Evolutionary conservation across 2,888 invertebrate genomes (phyloP).

Genomic region (Hydrotaea diabolus): DNA sequence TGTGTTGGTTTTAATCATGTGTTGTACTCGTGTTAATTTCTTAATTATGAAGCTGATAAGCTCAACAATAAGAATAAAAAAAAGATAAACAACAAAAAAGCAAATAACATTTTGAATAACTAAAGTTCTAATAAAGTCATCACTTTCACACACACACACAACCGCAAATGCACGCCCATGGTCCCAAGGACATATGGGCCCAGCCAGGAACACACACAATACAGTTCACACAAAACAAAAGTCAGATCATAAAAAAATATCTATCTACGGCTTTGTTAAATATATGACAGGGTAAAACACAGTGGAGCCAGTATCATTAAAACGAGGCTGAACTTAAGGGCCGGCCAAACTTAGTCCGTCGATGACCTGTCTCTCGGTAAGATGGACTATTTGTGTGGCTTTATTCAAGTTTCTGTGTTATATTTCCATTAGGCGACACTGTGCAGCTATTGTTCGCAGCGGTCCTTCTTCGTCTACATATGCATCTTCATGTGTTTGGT

Average conservation of each 20-base stretch:
- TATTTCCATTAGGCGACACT: too few species aligned
- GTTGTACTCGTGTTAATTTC: slow-evolving; percentile 36
- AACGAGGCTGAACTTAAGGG: too few species aligned
- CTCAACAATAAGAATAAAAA: not conserved
- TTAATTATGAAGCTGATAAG: slow-evolving; percentile 40
- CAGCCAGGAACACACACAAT: not conserved
- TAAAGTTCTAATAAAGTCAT: slow-evolving; percentile 18
- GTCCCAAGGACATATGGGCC: not conserved
- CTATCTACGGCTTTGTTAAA: not conserved
- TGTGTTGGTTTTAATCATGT: slow-evolving; percentile 36
- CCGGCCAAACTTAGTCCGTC: too few species aligned
- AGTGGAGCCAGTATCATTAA: too few species aligned
- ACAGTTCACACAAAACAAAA: slow-evolving; percentile 10
- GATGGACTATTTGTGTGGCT: too few species aligned
- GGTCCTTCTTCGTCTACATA: too few species aligned
- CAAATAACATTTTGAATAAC: slow-evolving; percentile 1
- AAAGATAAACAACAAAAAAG: not conserved
- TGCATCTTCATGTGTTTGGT: not conserved
- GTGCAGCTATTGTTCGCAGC: too few species aligned
- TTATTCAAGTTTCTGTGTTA: too few species aligned
- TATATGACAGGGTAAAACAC: not conserved
- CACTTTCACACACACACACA: not conserved
- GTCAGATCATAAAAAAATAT: slow-evolving; percentile 41
- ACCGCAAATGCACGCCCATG: not conserved
- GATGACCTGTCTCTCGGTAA: too few species aligned